Base-by-base conservation (phyloP, 2,888 invertebrate species). In the Mythimna lalbum region DNA sequence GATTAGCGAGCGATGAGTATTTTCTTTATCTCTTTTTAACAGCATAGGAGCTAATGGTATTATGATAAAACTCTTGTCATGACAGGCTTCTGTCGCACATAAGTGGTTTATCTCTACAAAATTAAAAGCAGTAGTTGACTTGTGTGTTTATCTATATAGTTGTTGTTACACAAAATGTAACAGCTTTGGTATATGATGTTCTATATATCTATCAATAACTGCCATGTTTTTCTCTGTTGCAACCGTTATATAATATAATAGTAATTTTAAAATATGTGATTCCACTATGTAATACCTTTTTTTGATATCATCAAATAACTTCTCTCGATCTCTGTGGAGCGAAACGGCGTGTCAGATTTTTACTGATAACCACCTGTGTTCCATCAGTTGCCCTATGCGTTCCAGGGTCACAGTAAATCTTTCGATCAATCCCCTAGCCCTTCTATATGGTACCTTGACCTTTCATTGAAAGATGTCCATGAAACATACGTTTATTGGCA, bases 31-130 rank as follows among this genome's bases (percentile, higher is more conserved):
- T 63, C 52, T 61, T 67, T 77, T 74, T 47, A 57, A 68, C 63
- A 68, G 33, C 47, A 61, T 39, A 33, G 65, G 57, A 80, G 60
- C 77, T 80, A 77, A 80, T 68, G 76, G 43, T 14, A 53, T 75
- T 63, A 75, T 56, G 68, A 80, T 68, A 75, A 80, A 80, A 53
- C 56, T 31, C 39, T 47, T 68, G 80, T 60, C 60, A 74, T 66
- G 74, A 50, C 62, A 68, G 75, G 67, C 75, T 80, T 74, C 80
- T 67, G 75, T 66, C 49, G 12, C 31, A 12, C 23, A 56, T 80
- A 63, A 68, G 52, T 80, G 63, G 80, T 76, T 80, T 74, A 80
- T 80, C 49, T 63, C 33, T 19, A 60, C 21, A n/a, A 50, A 52
- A 61, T 47, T 63, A 75, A 56, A 63, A 55, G n/a, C 56, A 36